Evolutionary conservation across 2,797 vertebrate species (phyloP).

Genomic region (Dicrostonyx torquatus): DNA sequence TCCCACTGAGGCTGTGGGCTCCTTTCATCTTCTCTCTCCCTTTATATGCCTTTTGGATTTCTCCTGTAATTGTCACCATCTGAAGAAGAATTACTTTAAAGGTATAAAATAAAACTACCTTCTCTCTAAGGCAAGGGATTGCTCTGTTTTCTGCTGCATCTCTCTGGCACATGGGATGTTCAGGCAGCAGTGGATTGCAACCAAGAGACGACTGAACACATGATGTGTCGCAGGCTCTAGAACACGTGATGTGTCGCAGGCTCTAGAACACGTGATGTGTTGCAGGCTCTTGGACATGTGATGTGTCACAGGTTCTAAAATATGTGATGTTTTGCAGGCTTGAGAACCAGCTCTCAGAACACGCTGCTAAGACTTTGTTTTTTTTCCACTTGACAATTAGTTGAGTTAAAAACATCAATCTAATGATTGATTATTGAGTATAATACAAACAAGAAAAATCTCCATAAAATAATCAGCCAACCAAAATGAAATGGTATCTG

Average conservation of each 20-base stretch:
- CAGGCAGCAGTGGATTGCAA: neutral
- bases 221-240: neutral
- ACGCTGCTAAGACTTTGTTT: neutral
- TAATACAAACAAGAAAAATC: neutral
- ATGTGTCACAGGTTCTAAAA: neutral
- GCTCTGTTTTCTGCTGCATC: neutral
- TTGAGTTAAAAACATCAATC: slow-evolving; percentile 20
- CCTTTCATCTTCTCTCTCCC: neutral
- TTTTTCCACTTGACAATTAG: neutral
- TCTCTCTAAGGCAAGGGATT: neutral
- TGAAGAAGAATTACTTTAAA: neutral
- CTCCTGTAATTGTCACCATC: neutral
- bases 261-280: neutral
- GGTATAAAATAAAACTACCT: neutral
- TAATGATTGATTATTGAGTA: neutral
- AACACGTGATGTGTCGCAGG: neutral
- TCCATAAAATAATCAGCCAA: neutral
- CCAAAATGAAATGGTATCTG: neutral
- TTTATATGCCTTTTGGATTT: neutral
- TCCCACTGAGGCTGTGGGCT: fast-evolving
- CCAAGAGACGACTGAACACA: neutral
- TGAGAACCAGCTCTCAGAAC: neutral
- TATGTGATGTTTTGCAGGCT: neutral
- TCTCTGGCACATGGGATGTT: neutral
- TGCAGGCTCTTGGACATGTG: neutral